Percentiles rank a stretch among this genome's conserved stretches.
These are phyloP conservation scores for Osmoderma eremita DNA, from an alignment of 2,888 invertebrate genomes.

Conservation along the genomic window DNA sequence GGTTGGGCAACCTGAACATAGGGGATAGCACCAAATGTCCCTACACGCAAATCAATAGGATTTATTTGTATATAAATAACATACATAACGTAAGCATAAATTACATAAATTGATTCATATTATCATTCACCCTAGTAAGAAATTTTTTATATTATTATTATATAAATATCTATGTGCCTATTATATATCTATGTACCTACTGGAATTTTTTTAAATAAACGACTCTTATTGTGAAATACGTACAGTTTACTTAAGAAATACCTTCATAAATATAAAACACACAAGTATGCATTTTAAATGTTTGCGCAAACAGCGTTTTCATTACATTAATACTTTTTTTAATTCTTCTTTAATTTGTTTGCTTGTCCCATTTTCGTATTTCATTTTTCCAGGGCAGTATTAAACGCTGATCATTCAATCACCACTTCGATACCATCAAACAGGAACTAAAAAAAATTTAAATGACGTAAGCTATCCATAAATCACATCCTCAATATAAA, in stretches of 20 bases:
- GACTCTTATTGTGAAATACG: background rate
- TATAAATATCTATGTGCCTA: background rate
- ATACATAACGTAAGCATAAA: background rate
- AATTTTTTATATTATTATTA: slow-evolving; percentile 7
- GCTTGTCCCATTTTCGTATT: background rate
- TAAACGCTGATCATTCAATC: too few species aligned
- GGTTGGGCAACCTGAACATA: too few species aligned
- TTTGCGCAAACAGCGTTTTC: slow-evolving; percentile 2
- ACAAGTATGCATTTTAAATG: slow-evolving; percentile 4
- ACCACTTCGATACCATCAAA: background rate
- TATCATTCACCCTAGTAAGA: slow-evolving; percentile 1
- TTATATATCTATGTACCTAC: background rate
- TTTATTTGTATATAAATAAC: background rate
- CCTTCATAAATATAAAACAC: background rate
- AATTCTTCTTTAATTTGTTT: background rate
- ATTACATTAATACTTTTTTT: slow-evolving; percentile 1
- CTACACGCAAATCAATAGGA: background rate
- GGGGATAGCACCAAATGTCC: too few species aligned
- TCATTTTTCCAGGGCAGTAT: background rate
- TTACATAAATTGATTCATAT: slow-evolving; percentile 7
- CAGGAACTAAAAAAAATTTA: background rate
- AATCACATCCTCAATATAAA: background rate
- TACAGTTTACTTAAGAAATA: slow-evolving; percentile 1
- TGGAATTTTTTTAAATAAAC: slow-evolving; percentile 14
- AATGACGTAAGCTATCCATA: background rate